Percentiles rank a stretch among this genome's conserved stretches.
Evolutionary conservation across 2,888 invertebrate genomes (phyloP).

Genomic region (Iphiclides podalirius): DNA sequence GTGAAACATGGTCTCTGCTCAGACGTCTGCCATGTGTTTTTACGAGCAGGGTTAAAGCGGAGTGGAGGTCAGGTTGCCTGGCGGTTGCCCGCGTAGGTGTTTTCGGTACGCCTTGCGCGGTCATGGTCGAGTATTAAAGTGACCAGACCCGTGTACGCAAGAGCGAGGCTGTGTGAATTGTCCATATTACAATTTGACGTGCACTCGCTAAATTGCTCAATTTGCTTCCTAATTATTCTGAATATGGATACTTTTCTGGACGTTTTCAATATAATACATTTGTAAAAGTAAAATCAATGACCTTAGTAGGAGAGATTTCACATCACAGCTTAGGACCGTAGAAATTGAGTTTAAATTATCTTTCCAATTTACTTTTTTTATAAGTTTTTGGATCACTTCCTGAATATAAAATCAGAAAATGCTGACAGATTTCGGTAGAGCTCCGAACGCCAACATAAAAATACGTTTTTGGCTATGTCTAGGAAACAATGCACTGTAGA

Average conservation of each 20-base stretch:
- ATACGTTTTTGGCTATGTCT: no score
- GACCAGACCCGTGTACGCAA: slow-evolving; percentile 33
- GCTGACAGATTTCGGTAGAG: no score
- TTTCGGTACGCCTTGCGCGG: slow-evolving; percentile 41
- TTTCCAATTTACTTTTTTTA: no score
- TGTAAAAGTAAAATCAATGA: no score
- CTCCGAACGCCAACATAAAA: no score
- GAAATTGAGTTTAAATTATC: no score
- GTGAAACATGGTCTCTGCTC: slow-evolving; percentile 35
- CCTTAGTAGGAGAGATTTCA: no score
- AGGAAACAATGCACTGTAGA: no score
- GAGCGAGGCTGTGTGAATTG: slow-evolving; percentile 13
- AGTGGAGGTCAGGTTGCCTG: slow-evolving; percentile 42
- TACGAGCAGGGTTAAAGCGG: slow-evolving; percentile 24
- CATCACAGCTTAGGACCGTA: no score
- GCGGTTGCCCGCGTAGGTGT: slow-evolving; percentile 54
- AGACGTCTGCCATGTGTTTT: slow-evolving; percentile 33
- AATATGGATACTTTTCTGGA: no score
- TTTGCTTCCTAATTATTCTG: slow-evolving; percentile 6
- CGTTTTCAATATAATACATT: neutral
- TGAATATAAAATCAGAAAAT: no score
- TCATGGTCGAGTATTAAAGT: slow-evolving; percentile 44
- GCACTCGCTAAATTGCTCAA: slow-evolving; percentile 6
- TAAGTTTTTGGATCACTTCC: no score
- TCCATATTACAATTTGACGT: slow-evolving; percentile 22